Base-by-base conservation (phyloP, 2,113 vertebrate genomes). In the Paramisgurnus dabryanus region DNA sequence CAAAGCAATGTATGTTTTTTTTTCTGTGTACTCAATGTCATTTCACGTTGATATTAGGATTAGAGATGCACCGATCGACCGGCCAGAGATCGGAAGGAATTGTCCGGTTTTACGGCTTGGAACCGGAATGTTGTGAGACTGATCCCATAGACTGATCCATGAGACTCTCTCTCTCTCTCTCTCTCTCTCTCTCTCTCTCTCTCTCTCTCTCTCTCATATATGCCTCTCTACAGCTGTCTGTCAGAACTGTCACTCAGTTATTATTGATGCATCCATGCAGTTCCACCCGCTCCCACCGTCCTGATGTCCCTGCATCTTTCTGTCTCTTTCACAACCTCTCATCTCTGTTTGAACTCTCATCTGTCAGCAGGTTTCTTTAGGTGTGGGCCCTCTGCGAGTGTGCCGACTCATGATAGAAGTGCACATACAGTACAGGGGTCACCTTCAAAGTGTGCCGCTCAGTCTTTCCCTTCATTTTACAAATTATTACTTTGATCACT, bases 211-310 rank as follows among this genome's bases (percentile, higher is more conserved):
- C 68, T 79, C 67, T 82, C 83, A 88, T 88, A 90, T 88, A 88
- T 81, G 80, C 69, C 80, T 79, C 84, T 86, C 78, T 79, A 82
- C 87, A 87, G 87, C 87, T 88, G 89, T 87, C 10, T 34, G 27
- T 34, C 81, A 86, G 66, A 67, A 47, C 82, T 82, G 80, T 86
- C 80, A 81, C 86, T 89, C 86, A 87, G 84, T 88, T 86, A 85
- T 88, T 88, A 87, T 83, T 82, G 86, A 85, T 60, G 84, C 50
- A 43, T 41, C 47, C 17, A 7, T 57, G 5, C 39, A 66, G 55
- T 73, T 76, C 67, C 66, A 58, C 34, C 73, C 60, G n/a, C 53
- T 17, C 72, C 49, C 80, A 45, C 82, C 27, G 66, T 7, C 34
- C 7, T 43, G 41, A 22, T 18, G n/a, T 43, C 15, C 66, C n/a